Evolutionary conservation across 2,797 vertebrate species (phyloP), one percentile per base, ranked within the genome.

Genomic region (Melanotaenia pygmaea): DNA sequence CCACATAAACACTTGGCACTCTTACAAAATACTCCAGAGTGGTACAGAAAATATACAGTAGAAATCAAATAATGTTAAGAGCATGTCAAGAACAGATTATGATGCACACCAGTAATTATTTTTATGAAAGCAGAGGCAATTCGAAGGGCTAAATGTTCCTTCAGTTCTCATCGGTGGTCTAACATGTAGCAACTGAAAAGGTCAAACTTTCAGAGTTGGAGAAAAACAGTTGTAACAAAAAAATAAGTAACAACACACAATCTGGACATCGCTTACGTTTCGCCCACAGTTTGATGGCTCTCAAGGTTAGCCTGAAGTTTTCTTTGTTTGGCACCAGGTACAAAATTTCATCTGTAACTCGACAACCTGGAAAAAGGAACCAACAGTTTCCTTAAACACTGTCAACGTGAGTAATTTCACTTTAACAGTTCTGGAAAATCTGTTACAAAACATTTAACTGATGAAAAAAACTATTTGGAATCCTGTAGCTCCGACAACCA

Each of bases 291-390:
- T 99, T 99, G 80, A 99, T 94, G 20, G 97, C 97, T 91, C 96
- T 95, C 58, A 99, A 88, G 0, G 98, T 96, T 56, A 99, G 93
- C 64, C 97, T 95, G 90, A 99, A 99, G 89, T 97, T 99, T 80
- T 99, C 98, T 91, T 96, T 96, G 85, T 99, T 97, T 92, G 98
- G 98, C 89, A 99, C 98, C 82, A 99, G 91, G 85, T 97, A 96
- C 63, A 99, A 91, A 84, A 99, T 99, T 93, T 99, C 98, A 93
- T 99, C 98, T 10, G 98, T 99, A 77, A 99, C 98, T 89, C 98
- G 95, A 91, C 96, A 99, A 74, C 98, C 98, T 99, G 90, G 1
- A 35, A 74, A 2, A 58, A 72, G 5, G 35, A 67, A 53, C 32
- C 32, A 63, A 20, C 18, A 3, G 20, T 20, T 50, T 7, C 53